Evolutionary conservation across 2,888 invertebrate species (phyloP).

Genomic region (Mythimna ferrago): DNA sequence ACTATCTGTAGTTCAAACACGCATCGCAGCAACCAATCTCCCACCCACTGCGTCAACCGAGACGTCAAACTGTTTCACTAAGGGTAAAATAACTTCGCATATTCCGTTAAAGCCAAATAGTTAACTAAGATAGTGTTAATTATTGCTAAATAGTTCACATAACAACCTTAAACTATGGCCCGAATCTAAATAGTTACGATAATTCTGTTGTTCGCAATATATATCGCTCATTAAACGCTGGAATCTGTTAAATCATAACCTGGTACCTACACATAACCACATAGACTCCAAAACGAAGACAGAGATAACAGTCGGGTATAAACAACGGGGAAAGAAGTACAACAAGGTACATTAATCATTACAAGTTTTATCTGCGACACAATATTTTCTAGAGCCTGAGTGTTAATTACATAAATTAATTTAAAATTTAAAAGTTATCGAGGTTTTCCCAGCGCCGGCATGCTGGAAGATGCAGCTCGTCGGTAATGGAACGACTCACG

Average conservation of each 20-base stretch:
- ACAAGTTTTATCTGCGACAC: background rate
- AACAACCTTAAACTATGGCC: conserved; percentile 25
- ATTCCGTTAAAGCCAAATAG: conserved; percentile 18
- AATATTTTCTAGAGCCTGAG: conserved; percentile 13
- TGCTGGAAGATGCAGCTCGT: conserved; percentile 50
- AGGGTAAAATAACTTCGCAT: conserved; percentile 11
- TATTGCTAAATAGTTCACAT: conserved; percentile 22
- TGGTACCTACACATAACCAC: too few species aligned
- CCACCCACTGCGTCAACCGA: too few species aligned
- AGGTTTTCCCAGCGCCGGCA: background rate
- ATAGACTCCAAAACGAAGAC: background rate
- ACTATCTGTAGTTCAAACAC: too few species aligned
- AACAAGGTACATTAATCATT: background rate
- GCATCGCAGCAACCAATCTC: too few species aligned
- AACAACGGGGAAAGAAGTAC: background rate
- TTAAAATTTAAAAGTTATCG: conserved; percentile 23
- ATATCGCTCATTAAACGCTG: conserved; percentile 1
- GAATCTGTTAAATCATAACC: background rate
- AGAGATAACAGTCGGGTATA: background rate
- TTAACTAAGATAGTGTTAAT: conserved; percentile 15
- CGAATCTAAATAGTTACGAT: conserved; percentile 40
- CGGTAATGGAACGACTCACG: conserved; percentile 69
- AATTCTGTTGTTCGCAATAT: conserved; percentile 24
- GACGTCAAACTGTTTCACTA: background rate
- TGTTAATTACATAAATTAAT: conserved; percentile 27